Conservation (phyloP, 2,888 invertebrate species). For the Cotesia congregata region DNA sequence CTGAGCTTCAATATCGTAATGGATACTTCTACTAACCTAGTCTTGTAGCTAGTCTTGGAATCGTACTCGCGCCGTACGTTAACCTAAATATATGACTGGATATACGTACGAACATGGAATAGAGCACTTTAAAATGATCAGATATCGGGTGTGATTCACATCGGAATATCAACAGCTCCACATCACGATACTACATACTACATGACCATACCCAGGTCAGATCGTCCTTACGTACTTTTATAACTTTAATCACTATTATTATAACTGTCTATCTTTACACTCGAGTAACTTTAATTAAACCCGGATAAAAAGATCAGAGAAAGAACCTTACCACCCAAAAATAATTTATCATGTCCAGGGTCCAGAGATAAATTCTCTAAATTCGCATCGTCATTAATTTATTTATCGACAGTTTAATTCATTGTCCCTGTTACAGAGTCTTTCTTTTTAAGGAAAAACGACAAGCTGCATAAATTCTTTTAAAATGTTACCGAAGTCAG, state of each 20-base stretch:
- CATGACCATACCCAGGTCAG: background rate
- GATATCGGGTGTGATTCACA: background rate
- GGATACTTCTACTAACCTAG: background rate
- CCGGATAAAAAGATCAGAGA: background rate
- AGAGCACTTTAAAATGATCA: background rate
- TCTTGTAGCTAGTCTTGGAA: background rate
- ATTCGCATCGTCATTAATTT: background rate
- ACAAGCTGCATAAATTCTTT: background rate
- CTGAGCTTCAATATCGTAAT: conserved; percentile 19
- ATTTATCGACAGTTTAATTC: background rate
- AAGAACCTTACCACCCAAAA: background rate
- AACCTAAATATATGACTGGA: background rate
- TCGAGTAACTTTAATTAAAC: background rate
- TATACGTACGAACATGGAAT: background rate
- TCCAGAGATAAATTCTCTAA: background rate
- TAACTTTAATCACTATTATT: background rate
- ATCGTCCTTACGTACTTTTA: background rate
- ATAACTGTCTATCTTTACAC: background rate
- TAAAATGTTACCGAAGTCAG: background rate
- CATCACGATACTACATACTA: background rate
- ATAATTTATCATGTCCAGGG: background rate
- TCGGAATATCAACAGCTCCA: background rate
- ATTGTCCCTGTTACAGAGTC: background rate
- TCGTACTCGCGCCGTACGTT: background rate
- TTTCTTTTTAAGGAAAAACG: background rate